Base-by-base conservation (phyloP, 2,113 vertebrate genomes). In the Myanophis thanlyinensis region DNA sequence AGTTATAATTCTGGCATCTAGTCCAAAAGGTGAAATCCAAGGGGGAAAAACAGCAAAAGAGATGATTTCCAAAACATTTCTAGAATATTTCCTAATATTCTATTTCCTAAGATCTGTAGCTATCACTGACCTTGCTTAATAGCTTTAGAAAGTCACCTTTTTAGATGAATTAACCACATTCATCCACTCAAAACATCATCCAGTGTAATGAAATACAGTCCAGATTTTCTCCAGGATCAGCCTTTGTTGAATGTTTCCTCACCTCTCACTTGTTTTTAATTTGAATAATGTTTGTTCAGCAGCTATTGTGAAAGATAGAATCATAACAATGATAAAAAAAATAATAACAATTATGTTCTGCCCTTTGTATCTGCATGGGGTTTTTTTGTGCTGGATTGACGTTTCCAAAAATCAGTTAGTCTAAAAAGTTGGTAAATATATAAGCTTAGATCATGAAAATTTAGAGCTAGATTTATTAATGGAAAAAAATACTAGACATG, bases 171-270 rank as follows among this genome's bases (percentile, higher is more conserved):
- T 91, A 94, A 89, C 91, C 94, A 92, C 91, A n/a, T n/a, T n/a
- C n/a, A n/a, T n/a, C n/a, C n/a, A 95, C 91, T 93, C 23, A 3
- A 96, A 96, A 96, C 91, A 93, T 96, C 87, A 94, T 94, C 91
- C 62, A 51, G 30, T 88, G 93, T 92, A 94, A 93, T 9, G 59
- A 96, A n/a, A 49, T 89, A 96, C 84, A 93, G 96, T 93, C 0
- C 73, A 92, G 73, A 10, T 91, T 93, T 94, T 93, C 89, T 93
- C 94, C 62, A 56, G 20, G 48, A 9, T 51, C 84, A 94, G 88
- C 87, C 90, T 96, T 89, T 93, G 56, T 48, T 0, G 0, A 6
- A 18, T 53, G 67, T 80, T 90, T 94, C 3, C 93, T 91, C 88
- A 93, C 48, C 73, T 91, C 67, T 4, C 88, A 22, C 73, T 44